A percentile compares a stretch with the other conserved stretches of the same genome.
These are phyloP conservation scores for Drosophila infuscata DNA, from an alignment of 2,888 invertebrate genomes.

Conservation along the genomic window DNA sequence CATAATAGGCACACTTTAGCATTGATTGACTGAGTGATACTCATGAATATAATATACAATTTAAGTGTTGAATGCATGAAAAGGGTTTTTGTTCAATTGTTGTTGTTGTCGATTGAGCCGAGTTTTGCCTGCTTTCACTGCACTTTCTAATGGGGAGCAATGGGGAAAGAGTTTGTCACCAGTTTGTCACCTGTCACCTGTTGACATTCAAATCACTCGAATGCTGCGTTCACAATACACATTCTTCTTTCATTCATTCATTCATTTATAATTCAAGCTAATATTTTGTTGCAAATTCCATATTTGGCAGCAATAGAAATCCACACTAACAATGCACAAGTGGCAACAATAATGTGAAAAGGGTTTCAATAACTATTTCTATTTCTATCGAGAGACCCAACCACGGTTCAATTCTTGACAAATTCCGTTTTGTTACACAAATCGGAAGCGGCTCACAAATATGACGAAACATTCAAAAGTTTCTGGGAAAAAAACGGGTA, in stretches of 20 bases:
- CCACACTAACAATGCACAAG: not conserved
- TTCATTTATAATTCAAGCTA: not conserved
- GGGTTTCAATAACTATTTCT: not conserved
- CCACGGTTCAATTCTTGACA: not conserved
- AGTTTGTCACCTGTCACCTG: conserved; percentile 2
- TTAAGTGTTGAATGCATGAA: conserved; percentile 31
- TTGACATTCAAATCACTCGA: not conserved
- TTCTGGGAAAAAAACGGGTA: not conserved
- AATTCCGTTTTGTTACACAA: not conserved
- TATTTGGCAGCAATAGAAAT: not conserved
- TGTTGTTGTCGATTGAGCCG: conserved; percentile 55
- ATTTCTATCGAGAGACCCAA: not conserved
- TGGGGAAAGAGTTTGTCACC: conserved; percentile 1
- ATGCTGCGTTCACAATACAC: not conserved
- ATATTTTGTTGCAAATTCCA: conserved; percentile 1
- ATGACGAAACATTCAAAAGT: not conserved
- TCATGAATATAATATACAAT: conserved; percentile 12
- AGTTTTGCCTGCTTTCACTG: conserved; percentile 27
- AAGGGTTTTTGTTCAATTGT: conserved; percentile 66
- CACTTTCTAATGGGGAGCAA: conserved; percentile 5
- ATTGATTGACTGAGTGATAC: not conserved
- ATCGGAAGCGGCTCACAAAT: not conserved
- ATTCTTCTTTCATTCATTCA: conserved; percentile 4
- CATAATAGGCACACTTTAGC: conserved; percentile 7
- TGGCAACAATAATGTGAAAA: not conserved